phyloP scores from a whole-genome alignment of 2,888 invertebrate genomes.

The Cyaniris semiargus region DNA sequence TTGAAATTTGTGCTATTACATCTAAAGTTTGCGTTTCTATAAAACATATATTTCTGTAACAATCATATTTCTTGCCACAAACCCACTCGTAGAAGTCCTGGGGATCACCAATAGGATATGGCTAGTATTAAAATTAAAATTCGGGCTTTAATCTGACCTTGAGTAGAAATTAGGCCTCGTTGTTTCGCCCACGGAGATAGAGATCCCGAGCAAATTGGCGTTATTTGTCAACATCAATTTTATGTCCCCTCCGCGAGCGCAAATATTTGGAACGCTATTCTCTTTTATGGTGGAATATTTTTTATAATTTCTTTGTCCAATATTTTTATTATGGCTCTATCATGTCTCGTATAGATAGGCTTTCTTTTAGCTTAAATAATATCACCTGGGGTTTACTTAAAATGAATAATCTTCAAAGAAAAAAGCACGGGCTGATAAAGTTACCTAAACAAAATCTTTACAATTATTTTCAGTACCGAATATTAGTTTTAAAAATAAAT shows the following conservation, averaged over 20 bases:
- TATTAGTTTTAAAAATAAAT: background rate
- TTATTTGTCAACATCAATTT: constrained; percentile 15
- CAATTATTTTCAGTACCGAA: too few species aligned
- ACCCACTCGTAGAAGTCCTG: background rate
- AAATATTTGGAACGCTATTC: background rate
- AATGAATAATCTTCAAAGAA: too few species aligned
- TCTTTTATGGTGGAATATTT: background rate
- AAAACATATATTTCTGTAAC: too few species aligned
- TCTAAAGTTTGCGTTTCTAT: too few species aligned
- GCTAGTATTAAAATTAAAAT: background rate
- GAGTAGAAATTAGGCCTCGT: constrained; percentile 17
- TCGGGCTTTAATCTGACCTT: background rate
- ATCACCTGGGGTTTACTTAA: too few species aligned
- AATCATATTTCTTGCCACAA: background rate
- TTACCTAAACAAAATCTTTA: too few species aligned
- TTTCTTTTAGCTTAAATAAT: too few species aligned
- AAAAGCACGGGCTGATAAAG: too few species aligned
- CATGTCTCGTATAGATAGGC: background rate
- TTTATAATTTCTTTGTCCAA: background rate
- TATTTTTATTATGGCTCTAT: background rate
- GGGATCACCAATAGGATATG: background rate
- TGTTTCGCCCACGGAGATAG: constrained; percentile 14
- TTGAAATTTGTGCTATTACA: too few species aligned
- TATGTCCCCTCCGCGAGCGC: background rate
- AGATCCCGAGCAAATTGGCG: background rate